Conservation (phyloP, 2,797 vertebrate species). For the Sarcoramphus papa region DNA sequence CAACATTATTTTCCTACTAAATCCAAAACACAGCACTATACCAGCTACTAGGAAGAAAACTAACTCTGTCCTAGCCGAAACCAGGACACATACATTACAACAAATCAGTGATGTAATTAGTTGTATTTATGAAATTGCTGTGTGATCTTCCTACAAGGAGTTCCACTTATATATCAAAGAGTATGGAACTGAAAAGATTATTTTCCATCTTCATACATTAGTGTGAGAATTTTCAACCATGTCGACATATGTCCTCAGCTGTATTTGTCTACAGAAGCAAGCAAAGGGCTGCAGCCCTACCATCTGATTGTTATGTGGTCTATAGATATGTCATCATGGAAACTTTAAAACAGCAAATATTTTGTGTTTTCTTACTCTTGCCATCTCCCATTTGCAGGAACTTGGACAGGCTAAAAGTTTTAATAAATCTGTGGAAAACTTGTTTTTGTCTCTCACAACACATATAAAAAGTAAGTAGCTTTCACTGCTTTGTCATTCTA, state of each 20-base stretch:
- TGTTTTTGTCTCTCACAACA: slow-evolving; percentile 81
- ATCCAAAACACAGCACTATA: no score
- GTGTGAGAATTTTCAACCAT: background rate
- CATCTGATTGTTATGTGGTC: background rate
- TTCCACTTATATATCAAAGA: background rate
- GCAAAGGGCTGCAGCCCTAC: background rate
- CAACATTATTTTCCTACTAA: no score
- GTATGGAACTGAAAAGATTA: background rate
- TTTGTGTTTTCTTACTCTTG: background rate
- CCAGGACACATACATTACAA: background rate
- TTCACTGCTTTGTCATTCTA: background rate
- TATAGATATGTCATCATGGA: background rate
- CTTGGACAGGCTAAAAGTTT: slow-evolving; percentile 76
- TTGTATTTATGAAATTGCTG: background rate
- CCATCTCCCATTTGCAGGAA: slow-evolving; percentile 70
- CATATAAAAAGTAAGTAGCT: slow-evolving; percentile 86
- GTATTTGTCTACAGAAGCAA: background rate
- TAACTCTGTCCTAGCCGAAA: no score
- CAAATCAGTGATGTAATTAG: background rate
- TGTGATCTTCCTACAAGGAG: background rate
- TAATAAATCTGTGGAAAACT: slow-evolving; percentile 87
- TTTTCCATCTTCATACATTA: background rate
- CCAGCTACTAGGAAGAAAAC: no score
- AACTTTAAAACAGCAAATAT: background rate
- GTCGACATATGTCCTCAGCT: background rate